A percentile compares a stretch with the other conserved stretches of the same genome.
These are phyloP conservation scores for Periphyllus acericola DNA, from an alignment of 2,888 invertebrate species.

Conservation along the genomic window DNA sequence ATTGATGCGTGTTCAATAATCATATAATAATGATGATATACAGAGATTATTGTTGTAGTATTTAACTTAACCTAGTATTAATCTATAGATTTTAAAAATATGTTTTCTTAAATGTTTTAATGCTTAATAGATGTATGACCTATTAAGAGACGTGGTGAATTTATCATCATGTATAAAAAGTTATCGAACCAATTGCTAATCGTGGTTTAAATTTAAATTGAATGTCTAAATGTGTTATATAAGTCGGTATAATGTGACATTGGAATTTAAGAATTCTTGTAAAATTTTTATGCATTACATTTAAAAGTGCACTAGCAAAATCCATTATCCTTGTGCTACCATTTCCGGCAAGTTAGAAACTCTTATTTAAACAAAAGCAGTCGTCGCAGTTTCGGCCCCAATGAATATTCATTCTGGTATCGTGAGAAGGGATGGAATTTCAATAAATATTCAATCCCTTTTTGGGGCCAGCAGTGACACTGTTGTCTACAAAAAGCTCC, in stretches of 20 bases:
- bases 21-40: no score
- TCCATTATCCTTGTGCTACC: constrained; percentile 16
- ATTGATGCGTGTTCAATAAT: neutral
- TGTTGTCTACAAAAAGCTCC: constrained; percentile 18
- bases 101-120: no score
- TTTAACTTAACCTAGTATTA: no score
- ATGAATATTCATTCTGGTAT: constrained; percentile 31
- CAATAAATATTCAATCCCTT: constrained; percentile 39
- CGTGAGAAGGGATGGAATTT: constrained; percentile 1
- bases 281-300: neutral
- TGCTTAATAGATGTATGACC: no score
- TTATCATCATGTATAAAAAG: neutral
- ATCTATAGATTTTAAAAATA: no score
- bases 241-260: neutral
- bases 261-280: neutral
- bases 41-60: no score
- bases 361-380: constrained; percentile 26
- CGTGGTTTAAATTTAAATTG: constrained; percentile 4
- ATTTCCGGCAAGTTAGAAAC: constrained; percentile 8
- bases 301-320: constrained; percentile 1
- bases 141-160: constrained; percentile 1
- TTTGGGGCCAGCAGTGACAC: neutral
- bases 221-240: neutral
- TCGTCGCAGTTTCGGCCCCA: neutral
- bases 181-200: constrained; percentile 23